Conservation (phyloP, 1,140 invertebrate genomes). For the Lanistes nyassanus region DNA sequence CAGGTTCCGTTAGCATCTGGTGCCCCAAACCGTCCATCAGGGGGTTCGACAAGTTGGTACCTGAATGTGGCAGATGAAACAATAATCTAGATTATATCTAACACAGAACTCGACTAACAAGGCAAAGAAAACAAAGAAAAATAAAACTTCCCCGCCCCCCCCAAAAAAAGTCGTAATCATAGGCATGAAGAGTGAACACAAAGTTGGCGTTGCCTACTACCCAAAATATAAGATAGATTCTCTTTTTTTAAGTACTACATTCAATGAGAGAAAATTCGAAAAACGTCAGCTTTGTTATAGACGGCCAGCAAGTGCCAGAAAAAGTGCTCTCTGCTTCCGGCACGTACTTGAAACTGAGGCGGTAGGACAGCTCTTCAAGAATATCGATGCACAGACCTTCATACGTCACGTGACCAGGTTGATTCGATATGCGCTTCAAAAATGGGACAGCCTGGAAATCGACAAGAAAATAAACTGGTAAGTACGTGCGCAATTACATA, state of each 20-base stretch:
- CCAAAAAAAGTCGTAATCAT: too few relatives aligned
- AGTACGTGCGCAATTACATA: not conserved
- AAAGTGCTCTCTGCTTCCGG: too few relatives aligned
- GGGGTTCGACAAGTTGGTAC: slow-evolving; percentile 40
- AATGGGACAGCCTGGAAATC: slow-evolving; percentile 34
- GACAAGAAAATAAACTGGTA: not conserved
- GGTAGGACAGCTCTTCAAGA: slow-evolving; percentile 45
- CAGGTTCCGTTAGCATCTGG: slow-evolving; percentile 56
- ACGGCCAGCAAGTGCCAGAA: not conserved
- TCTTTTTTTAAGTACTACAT: not conserved
- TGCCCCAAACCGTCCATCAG: slow-evolving; percentile 61
- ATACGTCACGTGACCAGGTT: slow-evolving; percentile 8
- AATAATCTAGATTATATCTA: not conserved
- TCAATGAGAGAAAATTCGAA: not conserved
- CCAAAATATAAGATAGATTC: not conserved
- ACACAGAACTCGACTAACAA: not conserved
- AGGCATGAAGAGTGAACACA: not conserved
- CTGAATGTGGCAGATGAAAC: slow-evolving; percentile 44
- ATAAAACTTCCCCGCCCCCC: not conserved
- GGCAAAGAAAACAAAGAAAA: not conserved
- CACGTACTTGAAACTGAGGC: slow-evolving; percentile 62
- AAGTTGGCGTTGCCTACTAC: not conserved
- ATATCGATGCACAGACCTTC: slow-evolving; percentile 53
- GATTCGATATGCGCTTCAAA: slow-evolving; percentile 2
- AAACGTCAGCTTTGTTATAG: not conserved